Evolutionary conservation across 2,797 vertebrate species (phyloP).

Genomic region (Acrossocheilus wenchowensis): DNA sequence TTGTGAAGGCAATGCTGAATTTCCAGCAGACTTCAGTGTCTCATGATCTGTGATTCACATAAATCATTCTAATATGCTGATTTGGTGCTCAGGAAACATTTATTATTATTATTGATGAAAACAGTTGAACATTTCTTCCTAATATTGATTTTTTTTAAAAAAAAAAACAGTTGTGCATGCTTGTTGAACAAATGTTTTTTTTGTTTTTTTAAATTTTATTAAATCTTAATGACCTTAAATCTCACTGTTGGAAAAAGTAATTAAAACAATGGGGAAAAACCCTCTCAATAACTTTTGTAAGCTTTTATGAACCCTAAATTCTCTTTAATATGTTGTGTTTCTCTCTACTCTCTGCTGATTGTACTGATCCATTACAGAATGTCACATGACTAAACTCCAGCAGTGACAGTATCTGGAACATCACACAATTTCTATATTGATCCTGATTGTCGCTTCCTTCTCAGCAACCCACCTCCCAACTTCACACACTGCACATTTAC

Average conservation of each 20-base stretch:
- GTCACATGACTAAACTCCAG: conserved; percentile 2
- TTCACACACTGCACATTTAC: background rate
- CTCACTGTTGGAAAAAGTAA: background rate
- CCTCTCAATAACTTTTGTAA: background rate
- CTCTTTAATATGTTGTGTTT: background rate
- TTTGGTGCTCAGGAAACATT: background rate
- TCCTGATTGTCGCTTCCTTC: background rate
- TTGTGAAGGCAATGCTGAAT: background rate
- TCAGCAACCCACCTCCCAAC: conserved; percentile 1
- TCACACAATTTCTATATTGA: conserved; percentile 19
- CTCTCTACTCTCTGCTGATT: background rate
- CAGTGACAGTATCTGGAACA: conserved; percentile 8
- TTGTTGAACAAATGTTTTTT: no score
- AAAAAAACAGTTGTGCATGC: no score
- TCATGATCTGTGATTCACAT: background rate
- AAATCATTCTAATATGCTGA: background rate
- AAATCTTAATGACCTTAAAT: background rate
- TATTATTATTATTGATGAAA: no score
- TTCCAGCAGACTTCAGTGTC: background rate
- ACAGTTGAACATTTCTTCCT: no score
- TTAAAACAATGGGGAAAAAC: background rate
- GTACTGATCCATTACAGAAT: background rate
- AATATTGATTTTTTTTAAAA: no score
- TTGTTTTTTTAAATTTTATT: background rate
- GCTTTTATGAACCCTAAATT: background rate